Conservation (phyloP, 1,140 invertebrate genomes). For the Drosophila truncata region DNA sequence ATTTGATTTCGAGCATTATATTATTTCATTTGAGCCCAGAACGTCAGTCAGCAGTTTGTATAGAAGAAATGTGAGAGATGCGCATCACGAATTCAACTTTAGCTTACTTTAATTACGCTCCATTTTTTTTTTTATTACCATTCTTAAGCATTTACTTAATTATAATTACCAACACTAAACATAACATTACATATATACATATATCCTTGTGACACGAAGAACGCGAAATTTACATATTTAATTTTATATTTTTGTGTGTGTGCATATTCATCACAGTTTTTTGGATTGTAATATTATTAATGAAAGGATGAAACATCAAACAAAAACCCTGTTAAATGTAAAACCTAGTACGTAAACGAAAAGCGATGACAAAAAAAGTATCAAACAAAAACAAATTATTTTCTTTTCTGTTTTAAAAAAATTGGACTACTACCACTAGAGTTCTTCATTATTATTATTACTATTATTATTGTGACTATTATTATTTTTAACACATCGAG, state of each 20-base stretch:
- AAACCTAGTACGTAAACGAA: constrained; percentile 34
- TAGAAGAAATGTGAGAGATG: constrained; percentile 48
- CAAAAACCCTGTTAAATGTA: constrained; percentile 39
- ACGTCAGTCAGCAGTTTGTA: constrained; percentile 39
- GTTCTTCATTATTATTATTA: constrained; percentile 34
- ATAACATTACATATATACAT: constrained; percentile 18
- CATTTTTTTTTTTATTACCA: constrained; percentile 58
- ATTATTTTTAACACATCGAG: constrained; percentile 30
- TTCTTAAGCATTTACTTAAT: constrained; percentile 77
- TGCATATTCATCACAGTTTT: constrained; percentile 68
- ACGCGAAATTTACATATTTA: constrained; percentile 35
- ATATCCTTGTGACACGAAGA: constrained; percentile 24
- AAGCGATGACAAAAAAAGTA: constrained; percentile 3
- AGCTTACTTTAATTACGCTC: constrained; percentile 41
- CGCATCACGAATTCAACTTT: constrained; percentile 24
- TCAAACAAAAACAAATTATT: constrained; percentile 4
- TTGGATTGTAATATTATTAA: constrained; percentile 67
- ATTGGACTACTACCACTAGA: constrained; percentile 37
- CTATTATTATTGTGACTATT: background rate
- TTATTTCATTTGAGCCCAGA: constrained; percentile 10
- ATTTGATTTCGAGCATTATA: constrained; percentile 36
- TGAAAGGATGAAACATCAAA: constrained; percentile 25
- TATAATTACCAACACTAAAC: constrained; percentile 58
- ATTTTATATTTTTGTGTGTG: constrained; percentile 81
- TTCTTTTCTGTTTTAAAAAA: constrained; percentile 19